Conservation (phyloP, 2,888 invertebrate genomes). For the Hirtodrosophila alboralis region DNA sequence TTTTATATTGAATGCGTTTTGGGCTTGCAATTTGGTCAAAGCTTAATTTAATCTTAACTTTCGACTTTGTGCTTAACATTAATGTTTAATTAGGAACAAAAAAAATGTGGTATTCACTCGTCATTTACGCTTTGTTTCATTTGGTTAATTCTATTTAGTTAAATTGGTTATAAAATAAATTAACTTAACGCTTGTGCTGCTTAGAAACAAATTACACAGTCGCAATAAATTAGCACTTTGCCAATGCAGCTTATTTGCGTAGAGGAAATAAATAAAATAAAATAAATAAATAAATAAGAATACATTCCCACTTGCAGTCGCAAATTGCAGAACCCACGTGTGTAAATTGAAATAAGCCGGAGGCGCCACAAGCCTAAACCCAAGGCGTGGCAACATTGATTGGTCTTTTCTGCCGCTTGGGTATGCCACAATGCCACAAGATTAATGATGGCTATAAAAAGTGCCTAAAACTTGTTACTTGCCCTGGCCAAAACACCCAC, state of each 20-base stretch:
- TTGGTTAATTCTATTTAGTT: constrained; percentile 36
- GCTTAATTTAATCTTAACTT: no score
- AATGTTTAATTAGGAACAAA: no score
- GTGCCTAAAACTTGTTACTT: constrained; percentile 40
- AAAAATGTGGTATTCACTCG: background rate
- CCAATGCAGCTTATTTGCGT: constrained; percentile 12
- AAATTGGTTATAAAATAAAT: constrained; percentile 47
- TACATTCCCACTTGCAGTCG: constrained; percentile 5
- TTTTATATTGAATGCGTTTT: no score
- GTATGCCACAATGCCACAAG: constrained; percentile 50
- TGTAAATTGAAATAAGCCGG: constrained; percentile 64
- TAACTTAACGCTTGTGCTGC: constrained; percentile 41
- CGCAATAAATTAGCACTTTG: constrained; percentile 27
- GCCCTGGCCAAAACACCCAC: constrained; percentile 42
- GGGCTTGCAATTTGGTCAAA: no score
- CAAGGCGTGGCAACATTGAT: constrained; percentile 59
- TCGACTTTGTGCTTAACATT: background rate
- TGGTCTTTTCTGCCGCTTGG: constrained; percentile 34
- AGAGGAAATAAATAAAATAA: background rate
- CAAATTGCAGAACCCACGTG: constrained; percentile 34
- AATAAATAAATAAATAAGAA: no score
- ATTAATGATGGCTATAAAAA: constrained; percentile 64
- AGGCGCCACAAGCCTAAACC: constrained; percentile 33
- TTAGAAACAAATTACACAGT: constrained; percentile 10
- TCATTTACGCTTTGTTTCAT: constrained; percentile 6